Percentiles rank a stretch among this genome's conserved stretches.
Evolutionary conservation across 2,888 invertebrate species (phyloP).

Genomic region (Steinernema scapterisci): DNA sequence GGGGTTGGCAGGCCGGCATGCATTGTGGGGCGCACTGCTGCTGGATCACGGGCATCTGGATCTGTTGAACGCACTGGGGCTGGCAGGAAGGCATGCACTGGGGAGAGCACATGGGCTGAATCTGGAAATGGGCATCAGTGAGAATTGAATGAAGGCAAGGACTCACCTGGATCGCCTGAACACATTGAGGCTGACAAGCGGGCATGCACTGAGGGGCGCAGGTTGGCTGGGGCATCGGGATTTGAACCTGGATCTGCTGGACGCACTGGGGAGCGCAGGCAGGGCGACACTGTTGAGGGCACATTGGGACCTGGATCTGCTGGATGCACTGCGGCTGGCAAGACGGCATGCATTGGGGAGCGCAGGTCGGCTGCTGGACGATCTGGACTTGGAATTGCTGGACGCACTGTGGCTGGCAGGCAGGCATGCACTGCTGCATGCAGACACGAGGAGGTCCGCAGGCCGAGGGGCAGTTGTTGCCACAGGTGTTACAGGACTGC

Average conservation of each 20-base stretch:
- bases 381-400: conserved; percentile 40
- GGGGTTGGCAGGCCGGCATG: conserved; percentile 32
- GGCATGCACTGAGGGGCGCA: neutral
- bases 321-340: conserved; percentile 35
- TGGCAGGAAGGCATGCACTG: conserved; percentile 35
- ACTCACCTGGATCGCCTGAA: neutral
- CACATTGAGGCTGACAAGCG: neutral
- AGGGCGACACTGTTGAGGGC: conserved; percentile 20
- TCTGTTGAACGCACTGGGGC: conserved; percentile 6
- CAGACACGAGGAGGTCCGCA: conserved; percentile 11
- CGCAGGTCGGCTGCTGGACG: conserved; percentile 36
- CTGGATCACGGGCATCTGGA: conserved; percentile 33
- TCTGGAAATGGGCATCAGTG: neutral
- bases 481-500: conserved; percentile 17
- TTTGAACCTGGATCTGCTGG: conserved; percentile 1
- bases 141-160: too few species aligned
- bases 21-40: conserved; percentile 24
- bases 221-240: neutral
- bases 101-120: conserved; percentile 32
- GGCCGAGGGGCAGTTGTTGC: conserved; percentile 33
- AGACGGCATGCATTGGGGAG: conserved; percentile 46
- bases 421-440: conserved; percentile 47
- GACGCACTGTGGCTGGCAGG: conserved; percentile 49
- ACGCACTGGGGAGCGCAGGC: conserved; percentile 18
- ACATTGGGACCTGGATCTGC: neutral